Evolutionary conservation across 1,140 invertebrate species (phyloP), one percentile per base, ranked within the genome.

Genomic region (Pemphigus obesinymphae): DNA sequence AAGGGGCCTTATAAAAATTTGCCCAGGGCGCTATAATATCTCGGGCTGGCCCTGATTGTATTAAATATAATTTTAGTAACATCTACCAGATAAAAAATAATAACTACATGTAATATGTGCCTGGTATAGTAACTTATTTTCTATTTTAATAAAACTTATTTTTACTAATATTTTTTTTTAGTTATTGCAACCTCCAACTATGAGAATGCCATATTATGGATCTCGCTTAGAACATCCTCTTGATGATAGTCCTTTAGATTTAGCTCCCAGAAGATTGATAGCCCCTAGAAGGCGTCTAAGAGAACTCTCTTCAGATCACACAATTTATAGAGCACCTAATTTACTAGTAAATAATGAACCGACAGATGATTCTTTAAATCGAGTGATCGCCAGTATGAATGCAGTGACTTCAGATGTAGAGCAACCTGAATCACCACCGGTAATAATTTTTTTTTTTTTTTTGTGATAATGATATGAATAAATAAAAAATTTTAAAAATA

Each of bases 221-320:
- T 29, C 23, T 43, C 75, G 50, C 20, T 20, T 26, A 20, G 55
- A 63, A 20, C 31, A 80, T 63, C 55, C 8, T 20, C 2, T 58
- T 43, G 76, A 80, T 29, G 76, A 80, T 13, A 63, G 34, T 6
- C 53, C 76, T 31, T 58, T 80, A 61, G 76, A 80, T 61, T 61
- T 80, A 63, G 37, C 55, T 61, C 76, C 53, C n/a, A n/a, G 55
- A 45, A 58, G 76, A 63, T 17, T 80, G 45, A 58, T 61, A 45
- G 53, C 37, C 43, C 37, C 75, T 34, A 58, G 76, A 63, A 80
- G 76, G 31, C 76, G 55, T 61, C 23, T 29, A 63, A 80, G 55
- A 45, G 55, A 63, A 80, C 55, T 43, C 0, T 34, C 53, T 40
- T 29, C 55, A 26, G 76, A 63, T 0, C 37, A 40, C 7, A 11